Percentiles rank a stretch among this genome's conserved stretches.
Evolutionary conservation across 2,113 vertebrate genomes (phyloP).

Genomic region (Cyprinus carpio): DNA sequence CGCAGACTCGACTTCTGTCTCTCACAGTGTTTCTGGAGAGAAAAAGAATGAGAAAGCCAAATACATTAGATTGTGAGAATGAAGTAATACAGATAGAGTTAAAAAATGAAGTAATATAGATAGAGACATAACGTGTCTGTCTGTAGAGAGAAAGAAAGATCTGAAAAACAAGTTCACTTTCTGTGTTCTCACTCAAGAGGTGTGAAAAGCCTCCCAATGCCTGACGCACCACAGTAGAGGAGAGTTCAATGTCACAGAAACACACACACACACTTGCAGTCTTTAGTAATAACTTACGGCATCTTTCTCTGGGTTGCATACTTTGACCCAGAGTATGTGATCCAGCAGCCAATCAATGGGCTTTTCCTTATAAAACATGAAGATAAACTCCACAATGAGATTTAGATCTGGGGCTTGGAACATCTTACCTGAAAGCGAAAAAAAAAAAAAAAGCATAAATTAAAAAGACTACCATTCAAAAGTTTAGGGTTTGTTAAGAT

Average conservation of each 20-base stretch:
- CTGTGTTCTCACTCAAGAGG: background rate
- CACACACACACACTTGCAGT: background rate
- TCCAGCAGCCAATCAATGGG: slow-evolving; percentile 98
- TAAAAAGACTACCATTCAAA: background rate
- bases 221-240: background rate
- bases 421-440: slow-evolving; percentile 87
- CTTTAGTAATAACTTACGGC: slow-evolving; percentile 80
- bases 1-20: slow-evolving; percentile 95
- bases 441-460: background rate
- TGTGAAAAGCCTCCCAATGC: background rate
- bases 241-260: background rate
- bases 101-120: background rate
- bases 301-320: slow-evolving; percentile 98
- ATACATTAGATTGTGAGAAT: background rate
- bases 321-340: slow-evolving; percentile 99
- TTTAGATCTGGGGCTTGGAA: slow-evolving; percentile 96
- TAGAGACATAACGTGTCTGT: background rate
- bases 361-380: slow-evolving; percentile 99
- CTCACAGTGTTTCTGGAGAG: slow-evolving; percentile 90
- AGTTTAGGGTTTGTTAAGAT: too few relatives aligned
- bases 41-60: background rate
- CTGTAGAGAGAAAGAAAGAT: background rate
- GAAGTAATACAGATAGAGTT: background rate
- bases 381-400: slow-evolving; percentile 97
- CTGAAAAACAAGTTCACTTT: background rate